Base-by-base conservation (phyloP, 2,888 invertebrate genomes). In the Eurytoma adleriae region DNA sequence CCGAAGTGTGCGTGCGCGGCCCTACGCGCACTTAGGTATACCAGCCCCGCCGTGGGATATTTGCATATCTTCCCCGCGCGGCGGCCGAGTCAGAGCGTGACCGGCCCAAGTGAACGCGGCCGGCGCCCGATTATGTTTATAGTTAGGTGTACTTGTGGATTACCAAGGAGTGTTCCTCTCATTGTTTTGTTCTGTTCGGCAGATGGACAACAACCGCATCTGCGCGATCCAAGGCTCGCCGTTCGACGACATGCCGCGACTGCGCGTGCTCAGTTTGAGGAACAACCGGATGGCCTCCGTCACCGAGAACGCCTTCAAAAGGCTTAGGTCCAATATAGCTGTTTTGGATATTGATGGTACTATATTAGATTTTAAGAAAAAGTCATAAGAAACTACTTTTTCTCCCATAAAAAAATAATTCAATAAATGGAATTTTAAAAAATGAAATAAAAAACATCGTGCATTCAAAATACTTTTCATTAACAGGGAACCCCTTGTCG, bases 311-410 rank as follows among this genome's bases (percentile, higher is more conserved):
- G 94, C 94, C 0, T 95, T 97, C 87, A 93, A 94, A 80, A 94
- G 95, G 85, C 91, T 97, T 59, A 92, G 96, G 84, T 95, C 95
- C 80, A 96, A 96, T 85, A 95, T 97, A 75, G 96, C 96, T 10
- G 93, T 96, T 85, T 92, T 97, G 79, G 96, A 97, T 90, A 94
- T 97, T 80, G 96, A 96, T 90, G 97, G 96, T 96, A 91, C 92
- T 92, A 80, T 61, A 14, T 61, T 2, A 50, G 50, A 20, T 54
- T 7, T 62, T 62, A 50, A 50, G 50, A 10, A 50, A 50, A 50
- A 50, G n/a, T n/a, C n/a, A n/a, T n/a, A n/a, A n/a, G n/a, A n/a
- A n/a, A n/a, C 50, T 50, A 10, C 50, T 50, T 50, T 12, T 50
- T 50, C 4, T 10, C 50, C n/a, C 50, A 50, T 10, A 12, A 66